Base-by-base conservation (phyloP, 1,140 invertebrate genomes). In the Sarcophaga peregrina region DNA sequence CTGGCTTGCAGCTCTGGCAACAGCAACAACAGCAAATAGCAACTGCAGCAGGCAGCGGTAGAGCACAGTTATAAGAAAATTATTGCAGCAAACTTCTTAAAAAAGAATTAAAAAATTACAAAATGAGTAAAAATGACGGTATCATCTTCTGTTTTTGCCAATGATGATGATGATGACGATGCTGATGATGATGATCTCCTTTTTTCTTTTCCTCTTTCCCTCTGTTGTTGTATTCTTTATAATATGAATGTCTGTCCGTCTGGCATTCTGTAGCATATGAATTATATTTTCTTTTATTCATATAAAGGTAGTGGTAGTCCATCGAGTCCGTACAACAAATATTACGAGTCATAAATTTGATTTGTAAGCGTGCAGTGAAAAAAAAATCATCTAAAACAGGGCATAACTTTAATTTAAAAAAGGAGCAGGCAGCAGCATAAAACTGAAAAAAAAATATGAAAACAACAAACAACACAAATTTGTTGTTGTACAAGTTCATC, bases 401-500 rank as follows among this genome's bases (percentile, higher is more conserved):
- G 75, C 75, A 78, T 78, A 78, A 78, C 75, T 78, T 78, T 78
- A 50, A 78, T 78, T 78, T 78, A 78, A 78, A 78, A 76, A 76
- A 37, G 25, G 25, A 37, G 4, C 25, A 37, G 25, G 25, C 25
- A 37, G 25, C 25, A 37, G 25, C 25, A 37, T 2, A 37, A 37
- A 37, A 37, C 25, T 4, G 4, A 76, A 47, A 47, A n/a, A n/a
- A 13, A 4, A 58, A 58, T 3, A 58, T n/a, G 54, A 58, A 76
- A 5, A 78, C 47, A 50, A 78, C 75, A 78, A 37, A 48, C 74
- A 76, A 76, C 47, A 76, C 45, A 76, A 76, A 76, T 78, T 78
- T 78, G 75, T 78, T 78, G 75, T 78, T 78, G 75, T 78, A 78
- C 75, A 78, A 78, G 75, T 78, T 78, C 75, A 78, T 78, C 75